phyloP scores from a whole-genome alignment of 2,888 invertebrate genomes.

The Folsomia manolachei region DNA sequence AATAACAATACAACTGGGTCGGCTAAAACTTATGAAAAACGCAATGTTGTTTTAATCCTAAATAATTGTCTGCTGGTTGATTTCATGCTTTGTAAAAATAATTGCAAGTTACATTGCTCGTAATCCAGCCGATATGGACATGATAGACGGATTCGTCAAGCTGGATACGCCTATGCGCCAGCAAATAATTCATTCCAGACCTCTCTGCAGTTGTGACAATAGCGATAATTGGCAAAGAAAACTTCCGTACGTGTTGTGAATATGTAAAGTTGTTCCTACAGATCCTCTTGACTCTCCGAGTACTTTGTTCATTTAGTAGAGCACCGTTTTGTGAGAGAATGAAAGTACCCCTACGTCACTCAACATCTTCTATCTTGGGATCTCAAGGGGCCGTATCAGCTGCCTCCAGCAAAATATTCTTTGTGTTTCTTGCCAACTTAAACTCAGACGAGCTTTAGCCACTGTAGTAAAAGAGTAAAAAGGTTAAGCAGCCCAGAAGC shows the following conservation, averaged over 20 bases:
- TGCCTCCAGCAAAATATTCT: background rate
- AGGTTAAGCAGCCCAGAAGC: too few relatives aligned
- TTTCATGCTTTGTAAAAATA: background rate
- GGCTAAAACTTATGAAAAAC: too few relatives aligned
- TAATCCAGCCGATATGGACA: background rate
- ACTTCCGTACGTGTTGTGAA: conserved; percentile 11
- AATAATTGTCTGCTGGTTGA: background rate
- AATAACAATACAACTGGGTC: too few relatives aligned
- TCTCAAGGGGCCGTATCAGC: background rate
- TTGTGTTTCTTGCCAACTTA: background rate
- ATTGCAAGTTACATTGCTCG: background rate
- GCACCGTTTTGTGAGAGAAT: background rate
- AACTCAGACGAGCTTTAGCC: too few relatives aligned
- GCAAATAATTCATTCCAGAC: conserved; percentile 17
- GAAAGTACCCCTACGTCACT: too few relatives aligned
- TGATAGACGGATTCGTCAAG: conserved; percentile 3
- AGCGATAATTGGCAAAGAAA: conserved; percentile 20
- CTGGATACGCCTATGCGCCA: conserved; percentile 13
- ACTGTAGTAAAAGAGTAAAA: too few relatives aligned
- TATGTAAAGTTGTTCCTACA: background rate
- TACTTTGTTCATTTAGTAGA: background rate
- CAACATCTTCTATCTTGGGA: too few relatives aligned
- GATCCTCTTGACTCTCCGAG: background rate
- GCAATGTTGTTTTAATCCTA: background rate
- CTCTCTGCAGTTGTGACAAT: conserved; percentile 14